phyloP scores from a whole-genome alignment of 2,797 vertebrate species.

The Trachurus trachurus region DNA sequence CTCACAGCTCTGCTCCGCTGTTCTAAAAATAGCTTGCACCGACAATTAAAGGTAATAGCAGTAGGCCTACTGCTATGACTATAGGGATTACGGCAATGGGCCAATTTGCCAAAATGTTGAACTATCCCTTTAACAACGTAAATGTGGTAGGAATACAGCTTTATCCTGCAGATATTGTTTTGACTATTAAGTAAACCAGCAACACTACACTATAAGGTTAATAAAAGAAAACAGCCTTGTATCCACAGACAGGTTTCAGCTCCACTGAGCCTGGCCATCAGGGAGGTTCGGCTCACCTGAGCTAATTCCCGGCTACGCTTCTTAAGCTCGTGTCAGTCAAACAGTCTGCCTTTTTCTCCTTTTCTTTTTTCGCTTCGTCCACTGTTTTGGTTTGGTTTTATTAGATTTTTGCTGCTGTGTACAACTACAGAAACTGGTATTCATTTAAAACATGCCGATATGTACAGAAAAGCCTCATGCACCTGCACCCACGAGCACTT shows the following conservation, averaged over 20 bases:
- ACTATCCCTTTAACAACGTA: neutral
- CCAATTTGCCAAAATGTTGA: too few species aligned
- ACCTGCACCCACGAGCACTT: too few species aligned
- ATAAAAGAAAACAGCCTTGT: neutral
- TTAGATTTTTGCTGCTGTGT: constrained; percentile 19
- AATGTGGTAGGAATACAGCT: neutral
- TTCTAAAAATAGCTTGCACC: too few species aligned
- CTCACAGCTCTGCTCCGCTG: too few species aligned
- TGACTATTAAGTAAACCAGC: neutral
- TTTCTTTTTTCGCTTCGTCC: neutral
- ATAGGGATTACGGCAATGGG: too few species aligned
- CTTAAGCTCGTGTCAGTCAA: neutral
- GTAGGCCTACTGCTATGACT: too few species aligned
- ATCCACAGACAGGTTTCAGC: neutral
- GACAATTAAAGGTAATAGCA: too few species aligned
- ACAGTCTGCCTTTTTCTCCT: neutral
- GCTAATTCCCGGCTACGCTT: neutral
- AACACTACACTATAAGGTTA: neutral
- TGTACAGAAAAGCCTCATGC: too few species aligned
- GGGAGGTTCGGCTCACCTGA: neutral
- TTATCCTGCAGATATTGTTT: neutral
- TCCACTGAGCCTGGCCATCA: neutral
- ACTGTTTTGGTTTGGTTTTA: constrained; percentile 3
- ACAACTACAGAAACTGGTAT: neutral
- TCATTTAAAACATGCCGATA: too few species aligned